phyloP scores from a whole-genome alignment of 1,140 invertebrate genomes.

The Platorchestia sp. region DNA sequence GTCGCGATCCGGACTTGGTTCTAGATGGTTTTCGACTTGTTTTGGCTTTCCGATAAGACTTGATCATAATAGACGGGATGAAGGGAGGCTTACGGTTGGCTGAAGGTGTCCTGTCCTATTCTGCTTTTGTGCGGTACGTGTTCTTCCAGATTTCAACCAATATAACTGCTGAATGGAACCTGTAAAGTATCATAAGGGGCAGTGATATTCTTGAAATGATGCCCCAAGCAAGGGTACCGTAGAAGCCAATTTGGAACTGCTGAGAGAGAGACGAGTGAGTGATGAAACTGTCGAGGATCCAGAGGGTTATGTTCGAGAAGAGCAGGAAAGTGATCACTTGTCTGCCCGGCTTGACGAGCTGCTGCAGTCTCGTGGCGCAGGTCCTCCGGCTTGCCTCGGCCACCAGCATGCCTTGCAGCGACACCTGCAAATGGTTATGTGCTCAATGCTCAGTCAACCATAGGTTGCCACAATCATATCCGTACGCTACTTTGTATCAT shows the following conservation, averaged over 20 bases:
- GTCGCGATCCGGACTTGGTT: not conserved
- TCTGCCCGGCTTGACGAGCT: conserved; percentile 76
- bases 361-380: conserved; percentile 74
- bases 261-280: conserved; percentile 77
- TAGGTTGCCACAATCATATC: conserved; percentile 12
- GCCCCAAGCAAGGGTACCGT: conserved; percentile 79
- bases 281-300: conserved; percentile 80
- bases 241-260: conserved; percentile 76
- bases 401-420: conserved; percentile 77
- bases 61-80: not conserved
- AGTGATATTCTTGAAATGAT: conserved; percentile 78
- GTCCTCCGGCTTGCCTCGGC: conserved; percentile 76
- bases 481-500: not conserved
- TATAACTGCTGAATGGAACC: conserved; percentile 81
- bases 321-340: conserved; percentile 80
- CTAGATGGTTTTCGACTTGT: not conserved
- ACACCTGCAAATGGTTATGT: conserved; percentile 62
- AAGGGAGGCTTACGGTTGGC: conserved; percentile 58
- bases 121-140: conserved; percentile 72
- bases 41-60: not conserved
- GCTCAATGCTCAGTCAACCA: not conserved
- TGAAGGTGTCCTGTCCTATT: conserved; percentile 66
- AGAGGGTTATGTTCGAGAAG: conserved; percentile 79
- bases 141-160: conserved; percentile 80
- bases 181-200: conserved; percentile 79